phyloP scores from a whole-genome alignment of 2,888 invertebrate species.

The Campoletis raptor region DNA sequence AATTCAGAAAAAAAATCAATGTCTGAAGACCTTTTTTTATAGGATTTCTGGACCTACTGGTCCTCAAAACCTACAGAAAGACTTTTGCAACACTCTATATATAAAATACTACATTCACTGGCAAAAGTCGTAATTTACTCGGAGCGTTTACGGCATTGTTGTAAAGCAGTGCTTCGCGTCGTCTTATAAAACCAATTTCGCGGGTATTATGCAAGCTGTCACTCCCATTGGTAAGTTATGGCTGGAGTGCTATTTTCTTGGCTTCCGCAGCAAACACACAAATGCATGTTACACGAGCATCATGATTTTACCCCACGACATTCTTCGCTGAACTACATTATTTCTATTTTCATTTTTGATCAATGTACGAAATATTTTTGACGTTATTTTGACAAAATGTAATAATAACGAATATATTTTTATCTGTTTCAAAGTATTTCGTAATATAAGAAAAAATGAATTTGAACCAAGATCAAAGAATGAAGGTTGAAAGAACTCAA shows the following conservation, averaged over 20 bases:
- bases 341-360: background rate
- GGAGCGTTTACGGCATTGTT: conserved; percentile 84
- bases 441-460: background rate
- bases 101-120: conserved; percentile 16
- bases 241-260: conserved; percentile 77
- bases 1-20: background rate
- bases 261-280: background rate
- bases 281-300: background rate
- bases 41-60: background rate
- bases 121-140: conserved; percentile 82
- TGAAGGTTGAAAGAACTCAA: background rate
- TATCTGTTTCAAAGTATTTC: background rate
- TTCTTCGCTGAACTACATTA: background rate
- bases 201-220: conserved; percentile 84
- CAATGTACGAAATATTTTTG: background rate
- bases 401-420: background rate
- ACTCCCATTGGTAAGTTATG: conserved; percentile 83
- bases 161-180: conserved; percentile 81
- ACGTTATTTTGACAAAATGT: background rate
- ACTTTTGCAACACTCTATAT: conserved; percentile 27
- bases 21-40: background rate
- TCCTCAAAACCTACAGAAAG: background rate
- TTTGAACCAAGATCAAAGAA: background rate
- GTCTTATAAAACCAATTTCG: conserved; percentile 84
- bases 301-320: background rate